Base-by-base conservation (phyloP, 2,797 vertebrate genomes). In the Nyctibius grandis region DNA sequence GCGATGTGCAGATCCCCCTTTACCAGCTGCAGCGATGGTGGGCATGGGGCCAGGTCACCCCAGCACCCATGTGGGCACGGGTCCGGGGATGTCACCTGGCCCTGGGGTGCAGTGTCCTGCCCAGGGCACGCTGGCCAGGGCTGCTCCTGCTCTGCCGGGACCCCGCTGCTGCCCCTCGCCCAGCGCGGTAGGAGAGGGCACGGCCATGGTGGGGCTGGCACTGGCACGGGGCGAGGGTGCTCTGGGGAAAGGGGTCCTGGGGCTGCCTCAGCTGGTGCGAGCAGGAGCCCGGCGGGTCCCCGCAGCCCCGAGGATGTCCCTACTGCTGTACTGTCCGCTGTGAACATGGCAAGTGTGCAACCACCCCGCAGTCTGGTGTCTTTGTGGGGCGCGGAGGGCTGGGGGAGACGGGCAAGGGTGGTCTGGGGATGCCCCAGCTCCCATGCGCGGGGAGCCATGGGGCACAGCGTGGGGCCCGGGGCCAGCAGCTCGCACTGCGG, bases 311-410 rank as follows among this genome's bases (percentile, higher is more conserved):
- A 26, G 60, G 47, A 70, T 23, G 50, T 48, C 59, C 59, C 42
- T 17, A 2, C 48, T 56, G 83, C 72, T 95, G 94, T 96, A 91
- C 85, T 6, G 2, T 76, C 85, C 76, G 83, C 95, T 95, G 88
- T 78, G 85, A 97, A 97, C 95, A 97, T 59, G 95, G 88, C 91
- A 80, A 94, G 88, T 95, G 93, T 97, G 95, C 96, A 95, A 97
- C 61, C 33, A 51, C 38, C 33, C 68, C 6, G 11, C 42, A 13
- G 93, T 80, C 82, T 53, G 45, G 40, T 92, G 85, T 97, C 85
- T 94, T 38, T 92, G 47, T 94, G 84, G 64, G 29, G 57, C 0
- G 1, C 1, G 44, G 34, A n/a, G 61, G 23, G 6, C 31, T 10
- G 68, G 12, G 29, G 64, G 59, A 11, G 2, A 25, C 0, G 6